Conservation (phyloP, 1,140 invertebrate genomes). For the Bombus superbus region DNA sequence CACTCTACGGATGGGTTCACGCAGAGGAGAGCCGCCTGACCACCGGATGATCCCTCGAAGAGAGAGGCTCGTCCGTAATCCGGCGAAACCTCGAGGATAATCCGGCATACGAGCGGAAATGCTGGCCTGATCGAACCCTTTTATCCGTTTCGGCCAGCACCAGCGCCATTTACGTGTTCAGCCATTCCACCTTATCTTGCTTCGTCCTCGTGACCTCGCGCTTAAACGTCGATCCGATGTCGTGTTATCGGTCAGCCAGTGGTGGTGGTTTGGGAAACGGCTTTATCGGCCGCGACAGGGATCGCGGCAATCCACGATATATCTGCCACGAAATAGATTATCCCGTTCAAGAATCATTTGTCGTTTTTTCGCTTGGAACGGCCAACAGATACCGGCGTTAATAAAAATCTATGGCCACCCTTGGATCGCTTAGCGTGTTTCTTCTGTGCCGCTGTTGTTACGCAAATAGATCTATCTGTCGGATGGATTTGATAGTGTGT, state of each 20-base stretch:
- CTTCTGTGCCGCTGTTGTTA: background rate
- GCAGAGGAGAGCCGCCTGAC: slow-evolving; percentile 26
- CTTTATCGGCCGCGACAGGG: slow-evolving; percentile 59
- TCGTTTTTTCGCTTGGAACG: background rate
- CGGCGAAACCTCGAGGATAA: slow-evolving; percentile 63
- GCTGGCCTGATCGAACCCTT: slow-evolving; percentile 63
- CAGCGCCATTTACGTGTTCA: slow-evolving; percentile 61
- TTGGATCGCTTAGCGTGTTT: background rate
- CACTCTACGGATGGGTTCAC: slow-evolving; percentile 49
- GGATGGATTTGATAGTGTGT: background rate
- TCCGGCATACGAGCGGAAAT: slow-evolving; percentile 52
- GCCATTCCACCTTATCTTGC: slow-evolving; percentile 61
- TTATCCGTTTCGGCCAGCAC: slow-evolving; percentile 59
- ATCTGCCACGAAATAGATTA: slow-evolving; percentile 62
- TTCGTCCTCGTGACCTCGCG: slow-evolving; percentile 59
- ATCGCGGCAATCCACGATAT: slow-evolving; percentile 59
- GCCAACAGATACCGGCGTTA: background rate
- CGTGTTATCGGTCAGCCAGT: slow-evolving; percentile 41
- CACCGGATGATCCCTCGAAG: slow-evolving; percentile 53
- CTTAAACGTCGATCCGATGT: slow-evolving; percentile 64
- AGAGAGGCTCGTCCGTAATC: slow-evolving; percentile 57
- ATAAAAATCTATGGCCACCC: slow-evolving; percentile 23
- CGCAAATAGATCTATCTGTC: too few species aligned
- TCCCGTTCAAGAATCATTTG: slow-evolving; percentile 44
- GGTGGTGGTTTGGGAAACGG: background rate